phyloP scores from a whole-genome alignment of 2,888 invertebrate species.

The Drosophila peninsularis region DNA sequence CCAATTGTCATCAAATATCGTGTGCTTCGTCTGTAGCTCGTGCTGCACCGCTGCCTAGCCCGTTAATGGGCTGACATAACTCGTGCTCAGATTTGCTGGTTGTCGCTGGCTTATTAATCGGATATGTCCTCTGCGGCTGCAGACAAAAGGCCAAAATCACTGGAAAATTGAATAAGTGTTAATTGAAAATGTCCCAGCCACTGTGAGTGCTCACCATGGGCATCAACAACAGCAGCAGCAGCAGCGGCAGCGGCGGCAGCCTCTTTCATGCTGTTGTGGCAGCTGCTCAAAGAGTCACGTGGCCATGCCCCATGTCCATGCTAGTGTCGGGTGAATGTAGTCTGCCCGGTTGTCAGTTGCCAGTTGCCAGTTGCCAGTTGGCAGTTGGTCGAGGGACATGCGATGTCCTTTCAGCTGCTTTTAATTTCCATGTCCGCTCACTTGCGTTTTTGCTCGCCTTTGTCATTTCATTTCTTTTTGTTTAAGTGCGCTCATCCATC shows the following conservation, averaged over 20 bases:
- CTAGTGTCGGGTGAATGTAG: conserved; percentile 15
- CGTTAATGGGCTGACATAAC: conserved; percentile 19
- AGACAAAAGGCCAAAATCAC: conserved; percentile 61
- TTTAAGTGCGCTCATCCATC: conserved; percentile 66
- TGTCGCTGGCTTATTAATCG: conserved; percentile 30
- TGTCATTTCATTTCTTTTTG: conserved; percentile 53
- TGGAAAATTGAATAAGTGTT: conserved; percentile 67
- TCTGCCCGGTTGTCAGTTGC: conserved; percentile 16
- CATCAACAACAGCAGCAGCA: conserved; percentile 42
- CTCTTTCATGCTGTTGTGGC: conserved; percentile 1
- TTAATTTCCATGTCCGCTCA: conserved; percentile 62
- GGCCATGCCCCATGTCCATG: conserved; percentile 36
- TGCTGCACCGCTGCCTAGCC: background rate
- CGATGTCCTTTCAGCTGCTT: conserved; percentile 57
- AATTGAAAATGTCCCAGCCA: conserved; percentile 57
- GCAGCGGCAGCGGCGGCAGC: background rate
- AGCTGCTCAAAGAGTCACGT: conserved; percentile 20
- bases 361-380: conserved; percentile 17
- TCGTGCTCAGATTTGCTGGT: conserved; percentile 5
- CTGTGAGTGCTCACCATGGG: conserved; percentile 45
- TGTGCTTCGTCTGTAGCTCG: too few relatives aligned
- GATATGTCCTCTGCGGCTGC: conserved; percentile 16
- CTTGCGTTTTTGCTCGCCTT: conserved; percentile 66
- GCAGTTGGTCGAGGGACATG: conserved; percentile 38
- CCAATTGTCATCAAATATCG: too few relatives aligned